Evolutionary conservation across 2,888 invertebrate genomes (phyloP), one percentile per base, ranked within the genome.

Genomic region (Crematogaster levior): DNA sequence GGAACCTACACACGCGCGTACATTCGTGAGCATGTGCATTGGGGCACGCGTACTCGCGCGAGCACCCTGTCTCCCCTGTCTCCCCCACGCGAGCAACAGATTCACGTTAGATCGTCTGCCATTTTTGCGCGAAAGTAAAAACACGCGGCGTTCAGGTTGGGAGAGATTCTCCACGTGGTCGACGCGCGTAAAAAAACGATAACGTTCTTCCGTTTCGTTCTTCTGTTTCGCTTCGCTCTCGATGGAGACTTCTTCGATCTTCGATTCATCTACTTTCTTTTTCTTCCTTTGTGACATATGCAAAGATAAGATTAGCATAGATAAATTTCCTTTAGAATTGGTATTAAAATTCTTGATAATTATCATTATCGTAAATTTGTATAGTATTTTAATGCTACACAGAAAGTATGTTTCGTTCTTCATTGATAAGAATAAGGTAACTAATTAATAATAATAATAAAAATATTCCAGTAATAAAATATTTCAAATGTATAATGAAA

Each of bases 1-100:
- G 86, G 89, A 90, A 92, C 92, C 43, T 43, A 77, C 92, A 92
- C 91, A 91, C 91, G 86, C 88, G 83, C 86, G 80, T 86, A 66
- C 77, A 75, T 65, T 51, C 24, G 40, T 40, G 46, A 53, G 43
- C 81, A n/a, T 65, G 75, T 74, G 70, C 77, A 51, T 43, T 61
- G 53, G 63, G 51, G 58, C 53, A 63, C 68, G 61, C 83, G 81
- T 65, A 51, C 72, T 72, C 68, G 83, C 82, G 81, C 48, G 30
- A 43, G 66, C 56, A 46, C 43, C 72, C 66, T 51, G n/a, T n/a
- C n/a, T n/a, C n/a, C n/a, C 34, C 34, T 6, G 18, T 37, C 66
- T 34, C 68, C 53, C 51, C 43, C 43, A 24, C 48, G 73, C 27
- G 43, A 53, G 53, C 53, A 63, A 68, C 46, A 66, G 68, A 86